phyloP scores from a whole-genome alignment of 1,140 invertebrate species.

The Calliphora vicina region DNA sequence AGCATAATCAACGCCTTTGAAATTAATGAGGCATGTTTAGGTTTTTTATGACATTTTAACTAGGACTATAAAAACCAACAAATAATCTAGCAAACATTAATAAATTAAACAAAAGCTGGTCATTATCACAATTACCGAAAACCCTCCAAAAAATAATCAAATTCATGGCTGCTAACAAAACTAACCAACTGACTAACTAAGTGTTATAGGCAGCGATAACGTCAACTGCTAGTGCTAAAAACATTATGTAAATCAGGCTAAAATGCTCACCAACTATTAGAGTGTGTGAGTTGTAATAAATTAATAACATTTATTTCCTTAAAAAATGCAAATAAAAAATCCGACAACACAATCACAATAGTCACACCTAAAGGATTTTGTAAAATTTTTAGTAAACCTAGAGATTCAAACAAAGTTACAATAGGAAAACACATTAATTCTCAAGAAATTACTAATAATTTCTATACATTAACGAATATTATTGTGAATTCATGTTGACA shows the following conservation, averaged over 20 bases:
- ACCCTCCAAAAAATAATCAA: too few species aligned
- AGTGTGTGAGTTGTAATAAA: background rate
- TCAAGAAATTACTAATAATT: too few species aligned
- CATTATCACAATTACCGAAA: conserved; percentile 35
- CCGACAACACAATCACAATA: background rate
- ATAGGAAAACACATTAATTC: too few species aligned
- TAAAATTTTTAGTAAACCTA: too few species aligned
- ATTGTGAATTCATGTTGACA: too few species aligned
- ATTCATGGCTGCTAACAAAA: background rate
- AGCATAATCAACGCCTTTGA: conserved; percentile 47
- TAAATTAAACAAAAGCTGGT: conserved; percentile 20
- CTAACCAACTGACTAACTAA: background rate
- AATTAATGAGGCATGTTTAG: conserved; percentile 63
- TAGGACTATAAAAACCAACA: conserved; percentile 47
- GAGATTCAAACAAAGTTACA: too few species aligned
- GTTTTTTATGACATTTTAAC: conserved; percentile 63
- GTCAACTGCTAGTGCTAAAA: conserved; percentile 40
- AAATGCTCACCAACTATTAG: background rate
- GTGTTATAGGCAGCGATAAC: conserved; percentile 36
- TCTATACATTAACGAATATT: too few species aligned
- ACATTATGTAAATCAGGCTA: conserved; percentile 41
- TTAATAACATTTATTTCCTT: background rate
- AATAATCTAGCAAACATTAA: background rate
- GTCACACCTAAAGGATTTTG: background rate
- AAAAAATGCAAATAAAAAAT: background rate